These are phyloP conservation scores for Thymallus thymallus DNA, from an alignment of 2,113 vertebrate species.

Conservation along the genomic window DNA sequence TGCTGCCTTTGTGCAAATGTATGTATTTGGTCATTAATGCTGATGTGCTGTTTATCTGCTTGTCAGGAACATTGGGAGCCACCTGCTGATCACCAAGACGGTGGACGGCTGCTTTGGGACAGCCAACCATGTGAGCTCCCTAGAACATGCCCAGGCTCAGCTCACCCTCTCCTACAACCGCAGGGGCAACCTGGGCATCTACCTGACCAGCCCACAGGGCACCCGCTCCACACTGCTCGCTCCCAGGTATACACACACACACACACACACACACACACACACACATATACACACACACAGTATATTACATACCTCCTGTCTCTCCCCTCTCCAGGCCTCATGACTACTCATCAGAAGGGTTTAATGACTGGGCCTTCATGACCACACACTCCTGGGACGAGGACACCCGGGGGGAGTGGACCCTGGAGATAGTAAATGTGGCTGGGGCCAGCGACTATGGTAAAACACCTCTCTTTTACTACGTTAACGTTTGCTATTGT, in stretches of 20 bases:
- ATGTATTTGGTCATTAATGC: not conserved
- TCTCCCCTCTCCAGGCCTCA: constrained; percentile 77
- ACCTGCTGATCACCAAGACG: constrained; percentile 79
- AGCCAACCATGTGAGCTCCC: constrained; percentile 78
- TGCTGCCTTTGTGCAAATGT: not conserved
- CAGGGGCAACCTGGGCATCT: constrained; percentile 91
- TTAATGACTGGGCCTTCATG: constrained; percentile 99
- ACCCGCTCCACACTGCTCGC: constrained; percentile 93
- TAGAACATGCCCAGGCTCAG: constrained; percentile 90
- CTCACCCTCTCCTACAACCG: constrained; percentile 95
- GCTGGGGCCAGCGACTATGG: constrained; percentile 90
- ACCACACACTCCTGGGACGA: constrained; percentile 97
- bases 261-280: not conserved
- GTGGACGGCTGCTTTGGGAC: constrained; percentile 84
- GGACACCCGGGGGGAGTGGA: constrained; percentile 86
- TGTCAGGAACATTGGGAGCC: constrained; percentile 88
- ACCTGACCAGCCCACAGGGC: constrained; percentile 89
- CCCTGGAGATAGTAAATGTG: constrained; percentile 90
- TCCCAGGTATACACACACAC: constrained; percentile 75
- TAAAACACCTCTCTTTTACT: constrained; percentile 42
- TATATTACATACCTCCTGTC: not conserved
- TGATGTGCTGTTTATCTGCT: not conserved
- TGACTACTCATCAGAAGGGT: constrained; percentile 94
- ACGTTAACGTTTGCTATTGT: not conserved
- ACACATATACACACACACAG: not conserved